Conservation (phyloP, 1,140 invertebrate genomes). For the Aphidius ervi region DNA sequence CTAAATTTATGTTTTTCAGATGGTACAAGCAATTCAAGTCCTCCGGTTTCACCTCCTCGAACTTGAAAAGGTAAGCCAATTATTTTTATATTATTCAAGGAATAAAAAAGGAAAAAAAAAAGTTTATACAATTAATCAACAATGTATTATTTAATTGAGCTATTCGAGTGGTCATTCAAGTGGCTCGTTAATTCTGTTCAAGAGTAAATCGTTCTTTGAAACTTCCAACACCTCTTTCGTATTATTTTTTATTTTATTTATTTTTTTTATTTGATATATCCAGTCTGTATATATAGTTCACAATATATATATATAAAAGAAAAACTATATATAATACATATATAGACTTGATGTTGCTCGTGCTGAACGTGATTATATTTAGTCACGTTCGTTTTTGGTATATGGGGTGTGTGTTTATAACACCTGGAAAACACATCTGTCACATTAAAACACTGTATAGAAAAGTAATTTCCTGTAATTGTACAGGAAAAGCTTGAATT, state of each 20-base stretch:
- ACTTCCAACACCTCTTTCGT: background rate
- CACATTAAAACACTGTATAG: constrained; percentile 10
- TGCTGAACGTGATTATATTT: constrained; percentile 9
- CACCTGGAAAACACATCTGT: constrained; percentile 8
- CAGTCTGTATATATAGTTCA: too few relatives aligned
- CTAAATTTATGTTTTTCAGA: constrained; percentile 71
- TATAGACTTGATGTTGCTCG: background rate
- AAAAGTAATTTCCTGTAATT: constrained; percentile 17
- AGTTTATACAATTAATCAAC: background rate
- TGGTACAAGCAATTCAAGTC: constrained; percentile 99
- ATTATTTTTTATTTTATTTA: constrained; percentile 3
- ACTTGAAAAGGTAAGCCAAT: constrained; percentile 96
- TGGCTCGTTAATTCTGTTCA: constrained; percentile 20
- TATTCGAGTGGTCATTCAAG: constrained; percentile 18
- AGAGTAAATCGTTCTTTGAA: constrained; percentile 17
- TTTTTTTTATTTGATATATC: background rate
- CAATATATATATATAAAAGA: too few relatives aligned
- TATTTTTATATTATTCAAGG: constrained; percentile 7
- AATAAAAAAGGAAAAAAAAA: constrained; percentile 6
- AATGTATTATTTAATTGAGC: constrained; percentile 15
- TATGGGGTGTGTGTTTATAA: background rate
- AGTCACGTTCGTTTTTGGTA: constrained; percentile 4
- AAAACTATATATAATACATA: background rate
- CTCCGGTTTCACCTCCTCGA: constrained; percentile 99
- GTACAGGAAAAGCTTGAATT: constrained; percentile 13